Evolutionary conservation across 2,888 invertebrate species (phyloP).

Genomic region (Catocala nupta): DNA sequence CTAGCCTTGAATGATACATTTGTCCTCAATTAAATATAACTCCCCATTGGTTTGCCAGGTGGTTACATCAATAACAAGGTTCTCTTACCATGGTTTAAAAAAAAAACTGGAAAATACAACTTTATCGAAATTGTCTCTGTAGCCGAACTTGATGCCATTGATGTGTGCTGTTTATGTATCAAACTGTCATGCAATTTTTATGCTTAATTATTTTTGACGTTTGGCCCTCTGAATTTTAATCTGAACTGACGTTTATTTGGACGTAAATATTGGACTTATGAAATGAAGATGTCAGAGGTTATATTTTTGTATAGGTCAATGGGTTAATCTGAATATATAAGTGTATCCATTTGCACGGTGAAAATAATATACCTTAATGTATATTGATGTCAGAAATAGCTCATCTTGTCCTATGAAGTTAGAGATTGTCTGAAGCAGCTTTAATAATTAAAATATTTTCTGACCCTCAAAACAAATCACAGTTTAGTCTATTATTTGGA

Average conservation of each 20-base stretch:
- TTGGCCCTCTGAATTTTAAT: conserved; percentile 24
- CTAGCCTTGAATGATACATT: too few species aligned
- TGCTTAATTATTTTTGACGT: conserved; percentile 25
- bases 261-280: conserved; percentile 9
- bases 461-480: too few species aligned
- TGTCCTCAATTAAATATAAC: too few species aligned
- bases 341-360: background rate
- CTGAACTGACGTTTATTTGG: conserved; percentile 34
- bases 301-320: conserved; percentile 5
- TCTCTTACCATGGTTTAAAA: background rate
- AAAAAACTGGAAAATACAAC: conserved; percentile 2
- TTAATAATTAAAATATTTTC: too few species aligned
- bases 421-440: too few species aligned
- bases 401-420: too few species aligned
- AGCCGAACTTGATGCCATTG: conserved; percentile 8
- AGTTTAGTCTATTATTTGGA: too few species aligned
- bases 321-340: conserved; percentile 6
- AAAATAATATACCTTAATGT: background rate
- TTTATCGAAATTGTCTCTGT: conserved; percentile 5
- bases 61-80: background rate
- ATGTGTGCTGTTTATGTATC: conserved; percentile 2
- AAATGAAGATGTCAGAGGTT: background rate
- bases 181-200: conserved; percentile 8
- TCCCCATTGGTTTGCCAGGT: background rate
- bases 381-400: background rate